Evolutionary conservation across 2,113 vertebrate species (phyloP).

Genomic region (Nestor notabilis): DNA sequence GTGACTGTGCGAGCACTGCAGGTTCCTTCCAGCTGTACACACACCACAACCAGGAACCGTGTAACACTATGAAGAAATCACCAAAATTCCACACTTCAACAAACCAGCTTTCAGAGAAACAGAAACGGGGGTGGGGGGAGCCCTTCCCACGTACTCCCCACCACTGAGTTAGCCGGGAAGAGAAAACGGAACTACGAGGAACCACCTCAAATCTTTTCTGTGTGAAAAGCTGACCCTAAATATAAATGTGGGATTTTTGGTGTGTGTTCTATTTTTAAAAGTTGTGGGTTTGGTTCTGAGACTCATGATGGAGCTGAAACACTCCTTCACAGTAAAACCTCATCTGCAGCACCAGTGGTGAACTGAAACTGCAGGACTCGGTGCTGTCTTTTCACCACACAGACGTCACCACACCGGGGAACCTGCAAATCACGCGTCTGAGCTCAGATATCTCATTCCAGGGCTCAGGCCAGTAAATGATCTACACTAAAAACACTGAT

Average conservation of each 20-base stretch:
- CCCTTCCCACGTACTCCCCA: neutral
- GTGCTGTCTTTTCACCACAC: neutral
- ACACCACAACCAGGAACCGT: neutral
- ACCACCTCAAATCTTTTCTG: neutral
- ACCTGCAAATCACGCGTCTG: neutral
- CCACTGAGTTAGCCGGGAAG: neutral
- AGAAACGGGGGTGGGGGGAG: neutral
- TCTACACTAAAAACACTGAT: neutral
- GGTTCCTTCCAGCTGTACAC: rapidly evolving
- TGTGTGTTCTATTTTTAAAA: constrained; percentile 26
- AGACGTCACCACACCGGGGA: neutral
- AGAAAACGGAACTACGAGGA: constrained; percentile 33
- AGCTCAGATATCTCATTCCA: neutral
- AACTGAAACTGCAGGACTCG: constrained; percentile 1
- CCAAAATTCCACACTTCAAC: neutral
- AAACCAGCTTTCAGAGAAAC: constrained; percentile 36
- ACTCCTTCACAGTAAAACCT: constrained; percentile 16
- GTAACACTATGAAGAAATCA: neutral
- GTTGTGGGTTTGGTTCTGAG: neutral
- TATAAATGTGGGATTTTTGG: neutral
- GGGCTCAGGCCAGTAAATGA: neutral
- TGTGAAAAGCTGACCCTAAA: neutral
- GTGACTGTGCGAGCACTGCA: rapidly evolving
- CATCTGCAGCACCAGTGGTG: neutral
- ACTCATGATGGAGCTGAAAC: neutral